Evolutionary conservation across 2,113 vertebrate species (phyloP), one percentile per base, ranked within the genome.

Genomic region (Malaclemys terrapin): DNA sequence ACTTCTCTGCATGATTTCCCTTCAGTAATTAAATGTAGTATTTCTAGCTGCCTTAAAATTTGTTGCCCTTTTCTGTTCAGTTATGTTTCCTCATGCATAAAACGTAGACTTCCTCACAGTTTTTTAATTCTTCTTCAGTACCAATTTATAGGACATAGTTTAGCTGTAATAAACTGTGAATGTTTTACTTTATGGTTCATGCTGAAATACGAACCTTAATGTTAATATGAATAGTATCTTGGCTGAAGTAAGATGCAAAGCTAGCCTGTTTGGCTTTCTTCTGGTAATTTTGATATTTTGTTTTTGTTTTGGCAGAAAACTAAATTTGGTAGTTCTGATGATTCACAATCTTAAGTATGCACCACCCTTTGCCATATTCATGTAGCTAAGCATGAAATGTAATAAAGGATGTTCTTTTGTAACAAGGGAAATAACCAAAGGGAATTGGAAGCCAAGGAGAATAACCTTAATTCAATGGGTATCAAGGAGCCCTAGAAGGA

Each of bases 21-120:
- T 94, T 93, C 89, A 76, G 95, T 98, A 98, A 98, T 98, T 98
- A 98, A 98, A 98, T 98, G 95, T 98, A 98, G 90, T 94, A 95
- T 97, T 98, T 98, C 94, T 97, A 98, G 96, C 96, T 97, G 95
- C 91, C 97, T 88, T 98, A 97, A 98, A 98, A 98, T 97, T 98
- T 97, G 97, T 97, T 98, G 95, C 94, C 97, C 95, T 98, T 98
- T 98, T 96, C 90, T 94, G 82, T 95, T 98, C 95, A 56, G 96
- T 96, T 97, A 88, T 96, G 93, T 94, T 98, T 98, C 91, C 89
- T 98, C 98, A 98, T 93, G 95, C 25, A 1, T 96, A 98, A 97
- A 98, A 86, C 76, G 82, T 95, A 88, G 94, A 84, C 79, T 97
- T 97, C 89, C 92, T 96, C 88, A 85, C 89, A 93, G 80, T 95